Evolutionary conservation across 2,113 vertebrate species (phyloP), one percentile per base, ranked within the genome.

Genomic region (Caretta caretta): DNA sequence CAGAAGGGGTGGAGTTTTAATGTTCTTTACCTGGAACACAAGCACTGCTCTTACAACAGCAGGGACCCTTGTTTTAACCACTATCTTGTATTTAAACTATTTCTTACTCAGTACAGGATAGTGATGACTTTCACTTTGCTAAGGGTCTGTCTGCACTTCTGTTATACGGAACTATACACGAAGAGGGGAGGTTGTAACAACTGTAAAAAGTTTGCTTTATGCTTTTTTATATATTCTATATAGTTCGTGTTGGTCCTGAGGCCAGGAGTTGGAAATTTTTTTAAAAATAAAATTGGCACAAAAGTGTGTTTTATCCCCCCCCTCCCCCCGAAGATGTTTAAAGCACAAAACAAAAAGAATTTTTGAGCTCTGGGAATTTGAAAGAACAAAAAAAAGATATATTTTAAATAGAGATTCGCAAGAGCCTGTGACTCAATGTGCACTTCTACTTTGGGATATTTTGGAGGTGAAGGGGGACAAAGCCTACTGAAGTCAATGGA

Each of bases 101-200:
- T 90, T 88, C 75, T 65, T 65, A 78, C 89, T 87, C 83, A 31
- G 42, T 78, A 84, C 65, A 80, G 46, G 50, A 65, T 49, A 65
- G 42, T 46, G 85, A 83, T 5, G 25, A 83, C 89, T 92, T 93
- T 78, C 72, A 87, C 53, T 84, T 95, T 42, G 4, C 35, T 90
- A 76, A 24, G 80, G 84, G 14, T 88, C 87, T 96, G 29, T 76
- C 91, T 90, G 69, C 51, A 35, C 69, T 56, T 80, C 13, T 96
- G 50, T 88, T 65, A 65, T 42, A 75, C 54, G 54, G 7, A 53
- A 86, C n/a, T 69, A 69, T n/a, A 91, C n/a, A 79, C 10, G 83
- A 82, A 25, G 25, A 83, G 81, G n/a, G 5, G 53, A 10, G 29
- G 5, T 76, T 62, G 25, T 24, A 84, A 0, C 57, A 2, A 83